A percentile compares a stretch with the other conserved stretches of the same genome.
Conservation (phyloP, 2,797 vertebrate genomes). For the Myioborus miniatus region DNA sequence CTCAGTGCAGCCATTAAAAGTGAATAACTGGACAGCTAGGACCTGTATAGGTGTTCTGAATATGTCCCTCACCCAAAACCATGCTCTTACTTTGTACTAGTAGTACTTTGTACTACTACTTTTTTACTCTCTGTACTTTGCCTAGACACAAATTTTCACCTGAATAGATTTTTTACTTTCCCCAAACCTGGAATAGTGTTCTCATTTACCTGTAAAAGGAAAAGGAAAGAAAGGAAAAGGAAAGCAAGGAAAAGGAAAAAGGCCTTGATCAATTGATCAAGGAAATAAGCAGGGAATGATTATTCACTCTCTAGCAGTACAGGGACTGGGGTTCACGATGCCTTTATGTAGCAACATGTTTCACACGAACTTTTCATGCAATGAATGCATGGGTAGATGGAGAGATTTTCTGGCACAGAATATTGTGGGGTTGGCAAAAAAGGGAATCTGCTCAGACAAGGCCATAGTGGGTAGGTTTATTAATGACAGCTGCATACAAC, state of each 20-base stretch:
- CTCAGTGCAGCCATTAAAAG: background rate
- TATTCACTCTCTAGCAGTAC: background rate
- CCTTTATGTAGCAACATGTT: background rate
- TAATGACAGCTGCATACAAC: background rate
- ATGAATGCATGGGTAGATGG: fast-evolving
- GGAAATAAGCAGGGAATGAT: background rate
- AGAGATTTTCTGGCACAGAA: background rate
- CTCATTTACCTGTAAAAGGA: background rate
- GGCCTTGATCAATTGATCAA: background rate
- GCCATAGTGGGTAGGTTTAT: background rate
- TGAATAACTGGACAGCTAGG: background rate
- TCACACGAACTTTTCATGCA: background rate
- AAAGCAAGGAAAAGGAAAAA: background rate
- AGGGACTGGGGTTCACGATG: fast-evolving
- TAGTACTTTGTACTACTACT: no score
- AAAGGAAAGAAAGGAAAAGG: background rate
- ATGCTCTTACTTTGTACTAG: no score
- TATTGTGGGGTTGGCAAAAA: background rate
- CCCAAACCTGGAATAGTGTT: background rate
- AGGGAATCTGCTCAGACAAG: background rate
- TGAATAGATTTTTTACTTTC: background rate
- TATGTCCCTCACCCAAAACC: background rate
- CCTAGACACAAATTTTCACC: background rate
- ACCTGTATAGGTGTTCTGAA: background rate
- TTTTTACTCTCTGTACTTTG: background rate